Evolutionary conservation across 1,140 invertebrate genomes (phyloP), one percentile per base, ranked within the genome.

Genomic region (Mycetomoellerius zeteki): DNA sequence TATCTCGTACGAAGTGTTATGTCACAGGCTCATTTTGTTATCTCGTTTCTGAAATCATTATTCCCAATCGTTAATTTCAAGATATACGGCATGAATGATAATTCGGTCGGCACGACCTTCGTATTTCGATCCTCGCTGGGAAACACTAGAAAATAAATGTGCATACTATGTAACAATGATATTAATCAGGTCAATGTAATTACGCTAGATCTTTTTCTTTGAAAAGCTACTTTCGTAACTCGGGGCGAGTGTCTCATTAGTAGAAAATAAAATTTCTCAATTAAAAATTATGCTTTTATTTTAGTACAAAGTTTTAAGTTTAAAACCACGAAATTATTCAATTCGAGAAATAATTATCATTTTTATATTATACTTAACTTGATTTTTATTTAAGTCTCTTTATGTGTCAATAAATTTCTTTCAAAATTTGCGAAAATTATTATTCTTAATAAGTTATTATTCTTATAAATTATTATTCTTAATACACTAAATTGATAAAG

Each of bases 21-120:
- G 37, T 14, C n/a, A 33, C 21, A 72, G 19, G 7, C 7, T 82
- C 12, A 72, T 82, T 82, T 82, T 72, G 19, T 82, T 82, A 82
- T 82, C 21, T 50, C 27, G 4, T 16, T 14, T 69, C 27, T 62
- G 19, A 64, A 75, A n/a, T 65, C 16, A 37, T 58, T 50, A 30
- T 47, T 0, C 24, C 3, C 6, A 56, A 2, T 24, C 3, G 12
- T 73, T 60, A 50, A 81, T 37, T 21, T 21, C 7, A 37, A 37
- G 19, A 30, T 5, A 27, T 19, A 5, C 19, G 6, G 2, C 43
- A 56, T 16, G 24, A 71, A 88, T 85, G 52, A 88, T 88, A 73
- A 10, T 52, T 12, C 14, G 19, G 54, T 30, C 21, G 4, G 7
- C 3, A 19, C 14, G 56, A 21, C 80, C 86, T 88, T 89, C 88